These are phyloP conservation scores for Physocephala rufipes DNA, from an alignment of 2,888 invertebrate species.

Conservation along the genomic window DNA sequence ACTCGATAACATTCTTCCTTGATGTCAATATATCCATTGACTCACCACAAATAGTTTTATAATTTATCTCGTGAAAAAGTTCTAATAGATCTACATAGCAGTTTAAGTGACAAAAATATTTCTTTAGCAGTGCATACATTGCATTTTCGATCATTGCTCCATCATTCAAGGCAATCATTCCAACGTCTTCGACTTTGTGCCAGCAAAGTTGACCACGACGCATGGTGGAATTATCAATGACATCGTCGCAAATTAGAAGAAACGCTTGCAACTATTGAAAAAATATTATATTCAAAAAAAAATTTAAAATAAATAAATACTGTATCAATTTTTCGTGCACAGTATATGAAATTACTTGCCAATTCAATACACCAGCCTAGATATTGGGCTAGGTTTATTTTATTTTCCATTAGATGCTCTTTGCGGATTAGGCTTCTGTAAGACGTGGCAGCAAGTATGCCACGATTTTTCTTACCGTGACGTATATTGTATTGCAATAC, in stretches of 20 bases:
- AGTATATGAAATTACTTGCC: constrained; percentile 67
- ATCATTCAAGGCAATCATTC: constrained; percentile 85
- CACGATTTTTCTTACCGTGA: constrained; percentile 86
- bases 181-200: constrained; percentile 80
- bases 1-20: constrained; percentile 72
- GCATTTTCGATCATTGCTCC: constrained; percentile 80
- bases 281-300: background rate
- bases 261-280: background rate
- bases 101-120: constrained; percentile 77
- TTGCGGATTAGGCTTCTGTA: constrained; percentile 78
- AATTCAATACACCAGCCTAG: constrained; percentile 96
- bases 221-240: constrained; percentile 86
- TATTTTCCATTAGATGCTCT: constrained; percentile 77
- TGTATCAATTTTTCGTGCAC: background rate
- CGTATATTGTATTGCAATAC: constrained; percentile 91
- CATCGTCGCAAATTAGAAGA: constrained; percentile 82
- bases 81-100: constrained; percentile 84
- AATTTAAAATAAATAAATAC: background rate
- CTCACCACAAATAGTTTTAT: constrained; percentile 61
- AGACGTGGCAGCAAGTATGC: constrained; percentile 76
- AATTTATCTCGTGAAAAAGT: constrained; percentile 74
- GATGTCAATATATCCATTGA: constrained; percentile 80
- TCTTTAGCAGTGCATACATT: constrained; percentile 80
- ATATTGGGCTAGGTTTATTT: constrained; percentile 80
- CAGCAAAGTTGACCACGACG: constrained; percentile 92